Conservation (phyloP, 2,888 invertebrate species). For the Boloria euphrosyne region DNA sequence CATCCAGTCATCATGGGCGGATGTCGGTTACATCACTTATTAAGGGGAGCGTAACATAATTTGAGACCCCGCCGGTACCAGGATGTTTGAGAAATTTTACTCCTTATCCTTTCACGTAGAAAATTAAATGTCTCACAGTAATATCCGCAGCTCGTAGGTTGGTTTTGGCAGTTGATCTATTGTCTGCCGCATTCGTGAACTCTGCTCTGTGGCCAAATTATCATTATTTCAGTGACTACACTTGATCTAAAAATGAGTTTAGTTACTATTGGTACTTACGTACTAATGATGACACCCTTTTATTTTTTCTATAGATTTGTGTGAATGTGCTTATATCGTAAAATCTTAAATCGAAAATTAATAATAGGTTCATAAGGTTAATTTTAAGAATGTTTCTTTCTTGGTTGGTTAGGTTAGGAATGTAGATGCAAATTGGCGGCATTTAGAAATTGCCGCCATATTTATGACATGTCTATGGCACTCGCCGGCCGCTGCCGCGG, state of each 20-base stretch:
- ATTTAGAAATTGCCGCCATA: too few species aligned
- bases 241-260: not conserved
- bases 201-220: conserved; percentile 10
- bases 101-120: conserved; percentile 81
- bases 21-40: conserved; percentile 11
- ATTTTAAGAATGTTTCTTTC: too few species aligned
- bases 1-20: conserved; percentile 5
- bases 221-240: conserved; percentile 18
- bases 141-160: conserved; percentile 69
- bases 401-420: too few species aligned
- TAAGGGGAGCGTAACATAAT: conserved; percentile 59
- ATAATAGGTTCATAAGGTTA: too few species aligned
- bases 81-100: conserved; percentile 70
- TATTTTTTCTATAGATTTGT: too few species aligned
- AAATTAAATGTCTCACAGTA: conserved; percentile 80
- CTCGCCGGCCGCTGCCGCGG: too few species aligned
- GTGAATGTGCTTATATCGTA: too few species aligned
- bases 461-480: too few species aligned
- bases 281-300: too few species aligned
- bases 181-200: conserved; percentile 48
- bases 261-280: too few species aligned
- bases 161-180: conserved; percentile 77
- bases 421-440: too few species aligned
- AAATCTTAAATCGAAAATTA: too few species aligned
- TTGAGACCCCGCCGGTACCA: conserved; percentile 50